Evolutionary conservation across 30 jellyfish, hydroid and myxozoan species (phyloP), one percentile per base, ranked within the genome.

Genomic region (Turritopsis dohrnii): DNA sequence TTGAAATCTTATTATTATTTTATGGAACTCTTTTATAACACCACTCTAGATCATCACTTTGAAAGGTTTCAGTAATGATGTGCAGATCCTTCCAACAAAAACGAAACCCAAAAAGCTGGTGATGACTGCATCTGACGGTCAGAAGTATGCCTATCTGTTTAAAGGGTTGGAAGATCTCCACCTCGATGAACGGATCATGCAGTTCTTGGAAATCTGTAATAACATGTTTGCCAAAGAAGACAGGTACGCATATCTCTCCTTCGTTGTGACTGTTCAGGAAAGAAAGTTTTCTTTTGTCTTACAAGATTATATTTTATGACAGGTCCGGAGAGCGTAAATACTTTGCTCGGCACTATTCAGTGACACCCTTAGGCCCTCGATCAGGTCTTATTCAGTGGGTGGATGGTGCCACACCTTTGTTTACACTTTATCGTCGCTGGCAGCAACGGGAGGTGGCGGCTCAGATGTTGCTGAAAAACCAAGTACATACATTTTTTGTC

Each of bases 351-450:
- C 90, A 95, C 41, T 94, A 94, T 87, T 94, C 99, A 1, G 99
- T 94, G 26, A 94, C 99, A 8, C 99, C 99, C 1, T 84, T 94
- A 18, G 99, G 99, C 52, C 95, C 99, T 20, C 82, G 99, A 22
- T 94, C 99, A 26, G 99, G 99, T 22, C 81, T 94, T 8, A 94
- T 94, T n/a, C 99, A 94, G 75, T 94, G 99, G 99, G 99, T 94
- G n/a, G 99, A 94, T 83, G 99, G 99, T 22, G 96, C 99, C 29
- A 94, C 99, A 65, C 99, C 99, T 20, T 85, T 94, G 22, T 94
- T 94, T 76, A 77, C 99, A 1, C 83, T 94, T 18, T 94, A 94
- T 75, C 94, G 95, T 52, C 74, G 96, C 66, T 94, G 99, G 99
- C 99, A 94, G 71, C 97, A 89, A 80, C 87, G 99, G 52, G 99